Percentiles rank a stretch among this genome's conserved stretches.
Evolutionary conservation across 2,888 invertebrate species (phyloP).

Genomic region (Lasioglossum malachurum): DNA sequence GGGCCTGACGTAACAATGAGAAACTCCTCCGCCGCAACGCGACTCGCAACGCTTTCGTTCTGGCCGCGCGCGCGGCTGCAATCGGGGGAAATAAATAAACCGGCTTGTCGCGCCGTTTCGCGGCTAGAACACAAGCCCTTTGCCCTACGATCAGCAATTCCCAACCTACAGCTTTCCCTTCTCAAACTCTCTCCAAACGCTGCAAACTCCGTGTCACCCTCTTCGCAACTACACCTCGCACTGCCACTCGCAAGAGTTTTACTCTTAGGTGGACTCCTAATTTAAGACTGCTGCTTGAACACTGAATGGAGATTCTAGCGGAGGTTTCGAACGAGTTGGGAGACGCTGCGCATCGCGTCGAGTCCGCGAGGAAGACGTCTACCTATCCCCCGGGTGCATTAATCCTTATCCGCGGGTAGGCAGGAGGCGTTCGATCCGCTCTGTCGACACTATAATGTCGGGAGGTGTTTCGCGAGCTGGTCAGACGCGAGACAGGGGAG

Average conservation of each 20-base stretch:
- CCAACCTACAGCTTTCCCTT: constrained; percentile 5
- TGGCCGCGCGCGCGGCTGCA: constrained; percentile 60
- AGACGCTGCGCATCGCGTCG: constrained; percentile 20
- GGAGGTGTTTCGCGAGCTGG: not conserved
- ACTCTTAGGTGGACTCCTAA: too few species aligned
- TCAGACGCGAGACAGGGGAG: constrained; percentile 10
- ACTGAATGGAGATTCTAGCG: not conserved
- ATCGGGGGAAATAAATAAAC: constrained; percentile 69
- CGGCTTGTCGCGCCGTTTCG: constrained; percentile 55
- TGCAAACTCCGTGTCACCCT: not conserved
- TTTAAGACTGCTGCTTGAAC: not conserved
- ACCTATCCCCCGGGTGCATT: not conserved
- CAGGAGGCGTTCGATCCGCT: constrained; percentile 16
- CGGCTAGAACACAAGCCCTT: constrained; percentile 7
- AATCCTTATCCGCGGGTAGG: constrained; percentile 13
- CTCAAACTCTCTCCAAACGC: not conserved
- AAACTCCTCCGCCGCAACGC: constrained; percentile 74
- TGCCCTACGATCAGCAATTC: constrained; percentile 34
- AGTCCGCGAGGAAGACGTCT: constrained; percentile 6
- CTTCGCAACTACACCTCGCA: not conserved
- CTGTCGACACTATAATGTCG: constrained; percentile 30
- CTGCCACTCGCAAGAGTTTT: too few species aligned
- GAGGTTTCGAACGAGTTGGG: constrained; percentile 14
- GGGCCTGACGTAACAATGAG: constrained; percentile 81
- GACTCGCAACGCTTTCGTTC: constrained; percentile 79